Evolutionary conservation across 2,113 vertebrate genomes (phyloP).

Genomic region (Alosa alosa): DNA sequence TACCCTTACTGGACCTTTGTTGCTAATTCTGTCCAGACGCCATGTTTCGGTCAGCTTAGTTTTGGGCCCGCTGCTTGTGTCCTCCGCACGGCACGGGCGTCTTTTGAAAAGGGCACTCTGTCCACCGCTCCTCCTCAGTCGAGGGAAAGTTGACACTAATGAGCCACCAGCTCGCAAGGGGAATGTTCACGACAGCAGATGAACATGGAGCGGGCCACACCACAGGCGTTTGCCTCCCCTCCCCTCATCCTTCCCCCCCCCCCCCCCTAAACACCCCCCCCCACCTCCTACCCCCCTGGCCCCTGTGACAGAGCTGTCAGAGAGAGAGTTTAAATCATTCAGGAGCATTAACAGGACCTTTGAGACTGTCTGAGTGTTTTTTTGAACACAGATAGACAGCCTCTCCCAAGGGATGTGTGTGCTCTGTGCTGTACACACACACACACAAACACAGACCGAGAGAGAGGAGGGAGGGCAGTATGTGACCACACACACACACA

Average conservation of each 20-base stretch:
- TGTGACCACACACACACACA: background rate
- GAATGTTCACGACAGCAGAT: constrained; percentile 1
- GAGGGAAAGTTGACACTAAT: constrained; percentile 52
- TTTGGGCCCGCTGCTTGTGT: constrained; percentile 34
- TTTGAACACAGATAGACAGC: constrained; percentile 36
- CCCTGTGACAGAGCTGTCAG: constrained; percentile 30
- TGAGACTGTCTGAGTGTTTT: constrained; percentile 25
- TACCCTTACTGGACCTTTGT: background rate
- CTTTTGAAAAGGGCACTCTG: constrained; percentile 42
- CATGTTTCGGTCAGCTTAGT: constrained; percentile 35
- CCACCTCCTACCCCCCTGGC: constrained; percentile 10
- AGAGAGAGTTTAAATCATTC: constrained; percentile 46
- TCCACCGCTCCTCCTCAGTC: constrained; percentile 43
- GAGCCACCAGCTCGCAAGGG: constrained; percentile 58
- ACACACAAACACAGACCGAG: background rate
- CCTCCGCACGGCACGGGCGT: background rate
- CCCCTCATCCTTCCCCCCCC: background rate
- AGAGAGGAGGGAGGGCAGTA: no score
- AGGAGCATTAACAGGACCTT: constrained; percentile 25
- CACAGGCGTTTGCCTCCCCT: constrained; percentile 12
- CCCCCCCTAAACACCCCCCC: background rate
- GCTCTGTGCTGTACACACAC: background rate
- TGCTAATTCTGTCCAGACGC: background rate
- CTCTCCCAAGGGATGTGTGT: background rate
- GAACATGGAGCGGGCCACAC: background rate